Evolutionary conservation across 2,888 invertebrate genomes (phyloP), one percentile per base, ranked within the genome.

Genomic region (Sinotaia quadrata): DNA sequence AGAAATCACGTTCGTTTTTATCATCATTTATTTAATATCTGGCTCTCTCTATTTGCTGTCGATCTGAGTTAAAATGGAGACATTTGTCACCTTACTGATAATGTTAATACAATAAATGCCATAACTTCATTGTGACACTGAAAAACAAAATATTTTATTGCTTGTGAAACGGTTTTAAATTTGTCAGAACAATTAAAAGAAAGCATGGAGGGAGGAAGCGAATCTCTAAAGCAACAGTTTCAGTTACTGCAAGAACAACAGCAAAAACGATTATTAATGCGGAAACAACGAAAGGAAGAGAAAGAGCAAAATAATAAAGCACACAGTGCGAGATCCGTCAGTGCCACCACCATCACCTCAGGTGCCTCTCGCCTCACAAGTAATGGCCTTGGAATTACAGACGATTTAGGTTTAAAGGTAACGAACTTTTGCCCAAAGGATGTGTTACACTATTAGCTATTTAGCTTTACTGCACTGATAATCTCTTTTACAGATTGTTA

Each of bases 211-310:
- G 59, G 66, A 56, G 62, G 63, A 44, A n/a, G 77, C 75, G 41
- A 80, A 78, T 47, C 78, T 10, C 73, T 84, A 33, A 78, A 79
- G 56, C 75, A 81, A 61, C 86, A 86, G 73, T 86, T 87, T 71
- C 78, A 83, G 63, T 68, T 78, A 15, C 73, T 87, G 7, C 87
- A 87, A 73, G 83, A 85, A 33, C 85, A 87, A 54, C 73, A 73
- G 52, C 69, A 73, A 67, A 85, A 85, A 68, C 83, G 83, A 66
- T 79, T 83, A 67, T 82, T 56, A 54, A 33, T 52, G 56, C 47
- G 61, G 12, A 34, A 18, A 31, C 56, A 63, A 36, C 44, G 63
- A n/a, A 52, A 69, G 24, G 62, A 52, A 36, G 57, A 69, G 56
- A 69, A 57, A 63, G 58, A 63, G 8, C 54, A 52, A 57, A 27